phyloP scores from a whole-genome alignment of 1,140 invertebrate genomes.

The Solenopsis invicta region DNA sequence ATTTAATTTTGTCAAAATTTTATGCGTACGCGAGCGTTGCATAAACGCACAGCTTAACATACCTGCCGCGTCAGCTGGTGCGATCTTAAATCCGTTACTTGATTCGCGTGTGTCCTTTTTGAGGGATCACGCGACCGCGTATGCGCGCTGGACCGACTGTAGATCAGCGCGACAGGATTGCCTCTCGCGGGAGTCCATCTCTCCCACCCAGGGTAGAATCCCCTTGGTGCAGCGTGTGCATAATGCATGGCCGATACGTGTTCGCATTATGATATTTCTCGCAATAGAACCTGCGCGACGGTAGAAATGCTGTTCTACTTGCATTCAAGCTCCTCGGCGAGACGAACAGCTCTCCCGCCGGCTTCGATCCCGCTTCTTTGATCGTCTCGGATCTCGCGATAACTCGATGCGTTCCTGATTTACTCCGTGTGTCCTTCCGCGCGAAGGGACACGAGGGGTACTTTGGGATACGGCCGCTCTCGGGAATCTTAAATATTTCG shows the following conservation, averaged over 20 bases:
- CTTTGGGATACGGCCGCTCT: no score
- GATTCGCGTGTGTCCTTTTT: not conserved
- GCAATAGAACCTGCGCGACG: slow-evolving; percentile 58
- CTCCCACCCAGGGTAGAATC: slow-evolving; percentile 52
- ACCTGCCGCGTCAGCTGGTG: not conserved
- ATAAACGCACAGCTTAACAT: not conserved
- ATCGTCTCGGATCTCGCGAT: slow-evolving; percentile 5
- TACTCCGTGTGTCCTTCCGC: not conserved
- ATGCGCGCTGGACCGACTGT: slow-evolving; percentile 27
- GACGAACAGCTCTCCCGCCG: not conserved
- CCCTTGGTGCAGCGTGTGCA: slow-evolving; percentile 70
- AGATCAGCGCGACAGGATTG: slow-evolving; percentile 70
- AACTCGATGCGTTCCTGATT: slow-evolving; percentile 45
- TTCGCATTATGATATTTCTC: slow-evolving; percentile 78
- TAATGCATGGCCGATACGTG: slow-evolving; percentile 77
- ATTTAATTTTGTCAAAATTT: not conserved
- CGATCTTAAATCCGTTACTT: not conserved
- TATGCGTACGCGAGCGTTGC: not conserved
- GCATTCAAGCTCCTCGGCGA: slow-evolving; percentile 68
- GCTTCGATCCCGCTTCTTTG: slow-evolving; percentile 7
- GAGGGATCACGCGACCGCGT: not conserved
- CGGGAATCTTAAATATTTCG: slow-evolving; percentile 31
- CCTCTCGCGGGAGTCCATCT: slow-evolving; percentile 34
- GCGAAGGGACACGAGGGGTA: not conserved
- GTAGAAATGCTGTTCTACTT: slow-evolving; percentile 23